Base-by-base conservation (phyloP, 2,888 invertebrate species). In the Sericinus montela region DNA sequence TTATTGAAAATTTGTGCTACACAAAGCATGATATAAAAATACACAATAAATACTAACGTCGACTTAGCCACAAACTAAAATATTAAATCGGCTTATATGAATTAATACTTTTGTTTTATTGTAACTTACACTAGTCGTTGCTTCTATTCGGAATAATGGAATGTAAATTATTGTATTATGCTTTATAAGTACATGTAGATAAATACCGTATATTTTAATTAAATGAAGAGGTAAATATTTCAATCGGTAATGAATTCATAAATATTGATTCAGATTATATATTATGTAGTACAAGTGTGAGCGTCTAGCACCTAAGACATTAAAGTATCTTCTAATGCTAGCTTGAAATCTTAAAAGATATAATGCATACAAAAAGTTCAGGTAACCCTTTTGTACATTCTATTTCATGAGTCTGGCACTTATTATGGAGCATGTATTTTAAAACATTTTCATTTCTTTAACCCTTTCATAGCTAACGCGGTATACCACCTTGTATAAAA, bases 1-100 rank as follows among this genome's bases (percentile, higher is more conserved):
- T 86, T 87, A 87, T 82, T 88, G 83, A 82, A 83, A 81, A 84
- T 88, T 87, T 88, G 87, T 88, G 87, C 87, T 86, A 87, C 86
- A 85, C 70, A 87, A n/a, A 87, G 87, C 87, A 76, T 85, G 74
- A 82, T 88, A 86, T 82, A 88, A 88, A 87, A 88, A 88, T 86
- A 87, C 84, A 81, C 77, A 84, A 85, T 87, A 86, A 87, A 86
- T 87, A 87, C 86, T 77, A 85, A 86, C 80, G 76, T 75, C 67
- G 73, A 83, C 82, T 80, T 83, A 81, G 84, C 82, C 75, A 80
- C 59, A 60, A 63, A 62, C 60, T 71, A 72, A 78, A 74, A 63
- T 64, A 72, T 66, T 70, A 72, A 71, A 67, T 68, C 72, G 72
- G 84, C 82, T 83, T 78, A 81, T 75, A 77, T 80, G 76, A 76